phyloP scores from a whole-genome alignment of 2,888 invertebrate species.

The Drosophila stalkeri region DNA sequence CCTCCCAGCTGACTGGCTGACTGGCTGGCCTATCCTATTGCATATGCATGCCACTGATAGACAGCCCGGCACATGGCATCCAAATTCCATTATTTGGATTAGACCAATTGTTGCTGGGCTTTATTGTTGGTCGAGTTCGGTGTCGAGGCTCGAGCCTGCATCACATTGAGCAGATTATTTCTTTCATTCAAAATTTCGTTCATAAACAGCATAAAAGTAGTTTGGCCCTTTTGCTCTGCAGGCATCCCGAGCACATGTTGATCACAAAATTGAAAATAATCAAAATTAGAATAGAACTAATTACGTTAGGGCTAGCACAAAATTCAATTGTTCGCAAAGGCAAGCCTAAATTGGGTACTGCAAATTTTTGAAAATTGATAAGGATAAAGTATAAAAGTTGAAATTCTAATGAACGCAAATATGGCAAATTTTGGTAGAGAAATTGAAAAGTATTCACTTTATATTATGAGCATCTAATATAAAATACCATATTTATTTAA shows the following conservation, averaged over 20 bases:
- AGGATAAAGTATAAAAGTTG: neutral
- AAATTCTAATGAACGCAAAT: neutral
- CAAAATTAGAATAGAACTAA: constrained; percentile 19
- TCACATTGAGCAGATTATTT: constrained; percentile 34
- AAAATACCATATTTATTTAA: no score
- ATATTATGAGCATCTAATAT: no score
- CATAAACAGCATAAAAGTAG: constrained; percentile 26
- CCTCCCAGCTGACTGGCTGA: constrained; percentile 5
- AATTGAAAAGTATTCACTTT: no score
- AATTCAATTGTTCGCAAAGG: neutral
- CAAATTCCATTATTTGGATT: constrained; percentile 74
- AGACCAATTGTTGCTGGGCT: constrained; percentile 57
- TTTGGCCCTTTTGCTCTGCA: constrained; percentile 7
- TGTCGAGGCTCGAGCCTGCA: constrained; percentile 11
- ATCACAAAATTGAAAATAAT: constrained; percentile 31
- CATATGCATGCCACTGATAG: constrained; percentile 40
- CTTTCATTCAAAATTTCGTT: constrained; percentile 27
- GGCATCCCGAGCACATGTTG: neutral
- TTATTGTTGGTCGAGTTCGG: constrained; percentile 13
- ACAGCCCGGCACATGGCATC: constrained; percentile 39
- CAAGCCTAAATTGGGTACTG: neutral
- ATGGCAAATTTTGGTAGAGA: neutral
- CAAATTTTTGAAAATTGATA: neutral
- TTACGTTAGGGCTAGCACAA: constrained; percentile 8
- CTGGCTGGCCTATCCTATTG: constrained; percentile 32